A percentile compares a stretch with the other conserved stretches of the same genome.
Conservation (phyloP, 2,113 vertebrate genomes). For the Cygnus buccinator region DNA sequence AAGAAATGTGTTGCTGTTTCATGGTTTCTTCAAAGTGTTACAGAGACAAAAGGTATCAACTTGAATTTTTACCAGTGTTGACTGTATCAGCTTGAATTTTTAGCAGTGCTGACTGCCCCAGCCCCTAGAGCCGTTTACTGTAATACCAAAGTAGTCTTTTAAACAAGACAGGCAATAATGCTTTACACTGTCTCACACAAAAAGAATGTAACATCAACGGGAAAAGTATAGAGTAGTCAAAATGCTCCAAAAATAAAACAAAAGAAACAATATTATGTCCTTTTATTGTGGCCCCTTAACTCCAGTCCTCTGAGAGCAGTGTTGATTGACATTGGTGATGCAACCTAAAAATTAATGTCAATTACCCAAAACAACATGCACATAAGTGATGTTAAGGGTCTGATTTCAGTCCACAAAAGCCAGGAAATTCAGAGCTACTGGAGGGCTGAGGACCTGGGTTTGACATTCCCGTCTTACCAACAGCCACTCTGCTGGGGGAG, state of each 20-base stretch:
- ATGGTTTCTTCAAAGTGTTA: constrained; percentile 43
- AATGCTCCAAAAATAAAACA: constrained; percentile 66
- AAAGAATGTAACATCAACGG: constrained; percentile 62
- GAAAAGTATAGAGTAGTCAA: constrained; percentile 65
- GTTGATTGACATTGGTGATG: constrained; percentile 57
- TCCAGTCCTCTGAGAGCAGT: constrained; percentile 38
- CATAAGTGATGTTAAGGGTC: constrained; percentile 43
- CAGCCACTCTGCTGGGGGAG: constrained; percentile 2
- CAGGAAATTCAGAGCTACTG: constrained; percentile 64
- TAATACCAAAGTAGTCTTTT: constrained; percentile 46
- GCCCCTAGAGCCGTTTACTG: constrained; percentile 48
- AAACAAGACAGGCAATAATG: constrained; percentile 30
- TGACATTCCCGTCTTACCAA: constrained; percentile 48
- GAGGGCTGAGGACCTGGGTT: constrained; percentile 45
- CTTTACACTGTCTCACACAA: constrained; percentile 60
- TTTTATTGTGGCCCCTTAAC: constrained; percentile 65
- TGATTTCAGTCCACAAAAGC: constrained; percentile 69
- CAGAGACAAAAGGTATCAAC: constrained; percentile 47
- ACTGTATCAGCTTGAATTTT: constrained; percentile 53
- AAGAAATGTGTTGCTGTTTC: constrained; percentile 47
- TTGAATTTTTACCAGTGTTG: constrained; percentile 42
- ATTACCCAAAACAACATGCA: constrained; percentile 68
- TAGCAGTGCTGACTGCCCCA: constrained; percentile 32
- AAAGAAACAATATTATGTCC: constrained; percentile 50
- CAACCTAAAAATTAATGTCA: constrained; percentile 70